Evolutionary conservation across 2,113 vertebrate species (phyloP), one percentile per base, ranked within the genome.

Genomic region (Cinclus cinclus): DNA sequence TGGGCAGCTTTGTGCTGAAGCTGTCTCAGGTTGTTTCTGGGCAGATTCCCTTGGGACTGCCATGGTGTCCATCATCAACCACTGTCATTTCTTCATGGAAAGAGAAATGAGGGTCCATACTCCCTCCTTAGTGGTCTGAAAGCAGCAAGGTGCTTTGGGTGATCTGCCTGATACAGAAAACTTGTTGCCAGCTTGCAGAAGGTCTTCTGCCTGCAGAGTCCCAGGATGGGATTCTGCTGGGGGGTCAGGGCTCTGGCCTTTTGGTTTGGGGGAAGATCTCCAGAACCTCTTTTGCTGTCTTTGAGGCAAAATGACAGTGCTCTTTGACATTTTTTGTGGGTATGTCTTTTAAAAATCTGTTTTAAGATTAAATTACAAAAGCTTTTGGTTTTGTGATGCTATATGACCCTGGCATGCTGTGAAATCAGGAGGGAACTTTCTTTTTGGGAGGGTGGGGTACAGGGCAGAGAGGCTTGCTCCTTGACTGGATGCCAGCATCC

Each of bases 41-140:
- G 41, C 44, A 81, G 44, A 41, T 87, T 71, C 9, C 35, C 35
- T 27, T 52, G 25, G 58, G 89, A 56, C 42, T 83, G 50, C 69
- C 8, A 1, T 35, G 17, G 17, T 47, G 60, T 59, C 0, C 0
- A 49, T 49, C 20, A 20, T 69, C 3, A 2, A 19, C 50, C 68
- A 15, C 18, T 56, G 42, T 33, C 5, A 73, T 82, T 82, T 87
- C 65, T 81, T 37, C 62, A 71, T 83, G 22, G 89, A 94, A 87
- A 67, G 47, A 87, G 27, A 86, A 75, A 60, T 17, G 44, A 79
- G 21, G 16, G 31, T 52, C 22, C 1, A 1, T 80, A 28, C 37
- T 86, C 49, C 27, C 28, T 65, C 30, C 2, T 1, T 20, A 46
- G 15, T 35, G 25, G 30, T 89, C 52, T 74, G 83, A 91, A 87